A percentile compares a stretch with the other conserved stretches of the same genome.
Conservation (phyloP, 2,797 vertebrate genomes). For the Parotocinclus haroldoi region DNA sequence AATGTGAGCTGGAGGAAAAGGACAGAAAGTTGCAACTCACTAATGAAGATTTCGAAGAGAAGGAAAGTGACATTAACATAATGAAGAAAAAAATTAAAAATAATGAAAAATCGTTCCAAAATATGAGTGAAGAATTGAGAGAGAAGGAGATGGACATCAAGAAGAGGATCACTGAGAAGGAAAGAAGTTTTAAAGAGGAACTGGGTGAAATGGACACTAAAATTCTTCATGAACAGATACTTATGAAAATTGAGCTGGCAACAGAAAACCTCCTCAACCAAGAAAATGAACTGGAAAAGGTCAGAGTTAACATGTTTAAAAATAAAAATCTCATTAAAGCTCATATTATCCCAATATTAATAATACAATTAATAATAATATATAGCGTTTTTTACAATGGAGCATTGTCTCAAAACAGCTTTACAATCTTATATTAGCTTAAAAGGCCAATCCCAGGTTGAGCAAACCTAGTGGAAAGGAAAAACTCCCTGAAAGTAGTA, state of each 20-base stretch:
- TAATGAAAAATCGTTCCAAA: slow-evolving; percentile 25
- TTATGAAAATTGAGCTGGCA: slow-evolving; percentile 8
- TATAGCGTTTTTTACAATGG: too few relatives aligned
- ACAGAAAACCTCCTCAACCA: slow-evolving; percentile 26
- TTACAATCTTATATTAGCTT: too few relatives aligned
- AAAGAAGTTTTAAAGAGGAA: slow-evolving; percentile 14
- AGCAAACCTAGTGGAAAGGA: too few relatives aligned
- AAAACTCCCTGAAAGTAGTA: too few relatives aligned
- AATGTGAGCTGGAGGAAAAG: not conserved
- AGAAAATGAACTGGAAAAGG: slow-evolving; percentile 16
- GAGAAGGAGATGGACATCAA: slow-evolving; percentile 24
- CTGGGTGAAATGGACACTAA: slow-evolving; percentile 5
- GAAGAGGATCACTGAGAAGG: slow-evolving; percentile 17
- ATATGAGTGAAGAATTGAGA: slow-evolving; percentile 8
- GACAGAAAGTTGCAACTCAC: not conserved
- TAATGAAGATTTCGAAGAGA: slow-evolving; percentile 9
- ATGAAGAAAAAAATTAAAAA: slow-evolving; percentile 5
- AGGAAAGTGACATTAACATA: slow-evolving; percentile 12
- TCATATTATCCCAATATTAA: too few relatives aligned
- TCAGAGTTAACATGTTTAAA: too few relatives aligned
- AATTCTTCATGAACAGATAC: not conserved
- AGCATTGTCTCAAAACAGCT: too few relatives aligned
- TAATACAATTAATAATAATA: too few relatives aligned
- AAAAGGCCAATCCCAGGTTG: too few relatives aligned
- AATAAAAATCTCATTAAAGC: too few relatives aligned